These are phyloP conservation scores for Pristionchus pacificus DNA, from an alignment of 1,140 invertebrate species.

Conservation along the genomic window DNA sequence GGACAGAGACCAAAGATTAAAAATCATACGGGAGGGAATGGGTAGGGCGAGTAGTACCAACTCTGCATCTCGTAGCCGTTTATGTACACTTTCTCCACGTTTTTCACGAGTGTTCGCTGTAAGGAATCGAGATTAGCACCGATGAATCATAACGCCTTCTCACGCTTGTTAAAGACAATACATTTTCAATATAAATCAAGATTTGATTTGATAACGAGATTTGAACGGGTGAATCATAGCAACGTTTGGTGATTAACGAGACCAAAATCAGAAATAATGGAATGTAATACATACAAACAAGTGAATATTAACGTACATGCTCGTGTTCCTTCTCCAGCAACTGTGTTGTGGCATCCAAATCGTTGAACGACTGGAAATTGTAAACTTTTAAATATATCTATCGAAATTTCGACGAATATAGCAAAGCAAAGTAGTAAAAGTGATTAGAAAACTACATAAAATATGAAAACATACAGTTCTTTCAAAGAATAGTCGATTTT, in stretches of 20 bases:
- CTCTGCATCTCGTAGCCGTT: conserved; percentile 38
- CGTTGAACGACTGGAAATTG: conserved; percentile 1
- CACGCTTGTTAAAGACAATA: background rate
- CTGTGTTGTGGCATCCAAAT: conserved; percentile 16
- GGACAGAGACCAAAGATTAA: too few species aligned
- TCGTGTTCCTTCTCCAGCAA: conserved; percentile 27
- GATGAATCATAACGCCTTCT: too few species aligned
- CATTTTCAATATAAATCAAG: background rate
- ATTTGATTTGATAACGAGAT: background rate
- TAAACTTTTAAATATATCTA: conserved; percentile 12
- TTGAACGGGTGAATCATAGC: background rate
- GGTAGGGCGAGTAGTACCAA: conserved; percentile 57
- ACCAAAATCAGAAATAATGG: background rate
- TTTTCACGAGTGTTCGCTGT: conserved; percentile 28
- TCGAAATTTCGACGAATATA: background rate
- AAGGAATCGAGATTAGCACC: too few species aligned
- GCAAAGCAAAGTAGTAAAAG: conserved; percentile 7
- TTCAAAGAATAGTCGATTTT: too few species aligned
- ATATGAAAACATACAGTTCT: background rate
- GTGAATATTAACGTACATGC: background rate
- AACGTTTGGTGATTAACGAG: background rate
- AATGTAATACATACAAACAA: background rate
- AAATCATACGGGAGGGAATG: too few species aligned
- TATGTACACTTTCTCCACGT: conserved; percentile 12
- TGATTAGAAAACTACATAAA: conserved; percentile 2